phyloP scores from a whole-genome alignment of 1,140 invertebrate species.

The Popillia japonica region DNA sequence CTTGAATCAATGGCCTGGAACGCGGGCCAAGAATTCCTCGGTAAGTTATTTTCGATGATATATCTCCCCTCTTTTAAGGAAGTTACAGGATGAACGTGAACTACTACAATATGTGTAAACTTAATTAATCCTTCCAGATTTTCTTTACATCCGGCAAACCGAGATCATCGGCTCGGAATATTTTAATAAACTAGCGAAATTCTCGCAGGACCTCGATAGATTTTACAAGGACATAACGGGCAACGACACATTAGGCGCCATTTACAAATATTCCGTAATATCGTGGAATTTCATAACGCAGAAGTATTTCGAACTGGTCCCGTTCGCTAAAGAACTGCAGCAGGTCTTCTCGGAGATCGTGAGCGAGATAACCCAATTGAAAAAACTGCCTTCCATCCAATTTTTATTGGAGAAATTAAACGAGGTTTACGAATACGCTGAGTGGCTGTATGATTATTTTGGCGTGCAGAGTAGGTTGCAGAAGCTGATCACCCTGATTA shows the following conservation, averaged over 20 bases:
- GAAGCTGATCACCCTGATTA: conserved; percentile 67
- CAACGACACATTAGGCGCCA: conserved; percentile 75
- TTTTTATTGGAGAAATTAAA: conserved; percentile 64
- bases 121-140: conserved; percentile 66
- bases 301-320: conserved; percentile 78
- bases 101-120: not conserved
- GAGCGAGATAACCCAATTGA: conserved; percentile 72
- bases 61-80: not conserved
- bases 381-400: conserved; percentile 74
- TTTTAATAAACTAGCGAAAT: conserved; percentile 78
- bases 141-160: conserved; percentile 79
- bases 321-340: conserved; percentile 79
- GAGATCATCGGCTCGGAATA: conserved; percentile 82
- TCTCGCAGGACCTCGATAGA: conserved; percentile 79
- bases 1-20: conserved; percentile 76
- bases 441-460: conserved; percentile 79
- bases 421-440: conserved; percentile 64
- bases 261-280: conserved; percentile 76
- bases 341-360: conserved; percentile 75
- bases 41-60: conserved; percentile 50
- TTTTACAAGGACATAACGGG: conserved; percentile 79
- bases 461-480: conserved; percentile 70
- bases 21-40: conserved; percentile 73
- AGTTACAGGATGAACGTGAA: not conserved
- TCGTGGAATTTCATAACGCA: conserved; percentile 74